A percentile compares a stretch with the other conserved stretches of the same genome.
These are phyloP conservation scores for Mixornis gularis DNA, from an alignment of 2,113 vertebrate genomes.

Conservation along the genomic window DNA sequence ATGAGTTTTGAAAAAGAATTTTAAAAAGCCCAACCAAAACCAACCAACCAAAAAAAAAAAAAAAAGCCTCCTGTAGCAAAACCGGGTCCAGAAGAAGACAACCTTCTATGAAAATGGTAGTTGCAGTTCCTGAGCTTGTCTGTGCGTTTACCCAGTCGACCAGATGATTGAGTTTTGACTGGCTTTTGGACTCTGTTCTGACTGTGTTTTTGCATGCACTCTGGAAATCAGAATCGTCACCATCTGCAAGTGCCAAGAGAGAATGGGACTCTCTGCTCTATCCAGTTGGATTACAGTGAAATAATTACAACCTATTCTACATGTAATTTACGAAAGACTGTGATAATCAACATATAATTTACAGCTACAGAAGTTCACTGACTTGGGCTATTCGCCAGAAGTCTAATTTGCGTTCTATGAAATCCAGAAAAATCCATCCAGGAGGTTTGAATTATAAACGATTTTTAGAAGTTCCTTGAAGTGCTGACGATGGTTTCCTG, in stretches of 20 bases:
- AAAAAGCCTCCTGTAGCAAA: background rate
- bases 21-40: background rate
- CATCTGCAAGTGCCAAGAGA: conserved; percentile 39
- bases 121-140: conserved; percentile 60
- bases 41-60: background rate
- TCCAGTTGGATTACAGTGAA: conserved; percentile 62
- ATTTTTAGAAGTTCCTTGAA: conserved; percentile 44
- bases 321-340: conserved; percentile 26
- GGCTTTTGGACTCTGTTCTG: conserved; percentile 51
- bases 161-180: conserved; percentile 56
- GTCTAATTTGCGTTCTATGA: conserved; percentile 18
- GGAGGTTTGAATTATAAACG: background rate
- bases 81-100: conserved; percentile 67
- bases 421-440: conserved; percentile 33
- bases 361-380: background rate
- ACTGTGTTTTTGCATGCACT: conserved; percentile 38
- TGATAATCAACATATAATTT: conserved; percentile 25
- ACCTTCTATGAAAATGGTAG: conserved; percentile 47
- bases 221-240: background rate
- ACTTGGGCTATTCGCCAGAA: conserved; percentile 18
- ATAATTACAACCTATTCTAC: background rate
- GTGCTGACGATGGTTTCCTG: background rate
- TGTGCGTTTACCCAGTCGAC: background rate
- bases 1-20: conserved; percentile 50
- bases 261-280: background rate